Base-by-base conservation (phyloP, 2,113 vertebrate species). In the Nymphicus hollandicus region DNA sequence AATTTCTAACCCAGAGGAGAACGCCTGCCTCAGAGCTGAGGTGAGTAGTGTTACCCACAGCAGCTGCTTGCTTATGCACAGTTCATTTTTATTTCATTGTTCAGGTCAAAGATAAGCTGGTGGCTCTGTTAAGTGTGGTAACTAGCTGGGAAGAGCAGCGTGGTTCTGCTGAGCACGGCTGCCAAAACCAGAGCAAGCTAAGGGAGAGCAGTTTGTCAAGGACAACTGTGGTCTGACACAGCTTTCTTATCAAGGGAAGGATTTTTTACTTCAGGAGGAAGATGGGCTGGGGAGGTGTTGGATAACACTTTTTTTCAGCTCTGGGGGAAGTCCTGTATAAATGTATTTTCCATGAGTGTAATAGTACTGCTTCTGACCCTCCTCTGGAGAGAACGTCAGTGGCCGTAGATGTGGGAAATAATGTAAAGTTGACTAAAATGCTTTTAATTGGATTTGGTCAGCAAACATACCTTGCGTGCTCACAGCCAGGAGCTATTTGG, bases 211-310 rank as follows among this genome's bases (percentile, higher is more conserved):
- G 29, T 65, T 89, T 56, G 73, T 96, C 71, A 43, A 81, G 83
- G 58, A 73, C 79, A 94, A 88, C 49, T 46, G 79, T 58, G 60
- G 31, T 80, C 71, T 85, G 70, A 94, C 63, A 86, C 71, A 58
- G 53, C 66, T 76, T 95, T 76, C 91, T 95, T 97, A 96, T 91
- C 89, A 74, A 76, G 90, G 71, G 91, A 91, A 93, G 82, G 88
- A 78, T 88, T 96, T 97, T 96, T 96, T 87, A 80, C 87, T 85
- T 91, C 43, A 68, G 82, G 82, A 90, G 85, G 89, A 95, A 96
- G 81, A 93, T 96, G 84, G 88, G 43, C 92, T 96, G 86, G 80
- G 81, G 94, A 85, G 64, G 20, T 71, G 58, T 63, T 80, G 85
- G 93, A 72, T 88, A 86, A 47, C 19, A 31, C 41, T 68, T 76